phyloP scores from a whole-genome alignment of 2,797 vertebrate genomes.

The Pagetopsis macropterus region DNA sequence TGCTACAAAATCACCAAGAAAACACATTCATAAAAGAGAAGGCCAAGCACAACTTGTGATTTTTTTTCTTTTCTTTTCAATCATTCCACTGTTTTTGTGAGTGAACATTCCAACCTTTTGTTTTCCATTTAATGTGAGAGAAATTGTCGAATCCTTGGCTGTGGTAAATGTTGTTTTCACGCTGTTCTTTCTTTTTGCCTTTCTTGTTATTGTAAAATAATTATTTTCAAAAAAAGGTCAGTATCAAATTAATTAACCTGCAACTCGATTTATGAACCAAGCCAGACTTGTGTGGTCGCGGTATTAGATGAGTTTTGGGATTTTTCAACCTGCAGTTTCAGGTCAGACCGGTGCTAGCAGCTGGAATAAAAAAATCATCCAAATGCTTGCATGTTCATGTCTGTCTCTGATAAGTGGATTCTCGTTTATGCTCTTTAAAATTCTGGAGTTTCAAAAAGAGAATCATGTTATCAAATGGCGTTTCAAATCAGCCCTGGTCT shows the following conservation, averaged over 20 bases:
- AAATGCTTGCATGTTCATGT: slow-evolving; percentile 1
- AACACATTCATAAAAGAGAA: slow-evolving; percentile 48
- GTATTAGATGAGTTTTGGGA: slow-evolving; percentile 35
- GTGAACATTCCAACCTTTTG: slow-evolving; percentile 69
- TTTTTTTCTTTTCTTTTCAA: slow-evolving; percentile 32
- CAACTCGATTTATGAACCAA: slow-evolving; percentile 68
- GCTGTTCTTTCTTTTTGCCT: slow-evolving; percentile 72
- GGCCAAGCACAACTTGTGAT: slow-evolving; percentile 78
- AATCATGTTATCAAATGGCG: neutral
- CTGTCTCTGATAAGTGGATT: slow-evolving; percentile 14
- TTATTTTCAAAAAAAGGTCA: slow-evolving; percentile 56
- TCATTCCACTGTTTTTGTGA: slow-evolving; percentile 61
- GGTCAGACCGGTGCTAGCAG: slow-evolving; percentile 5
- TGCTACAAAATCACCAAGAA: slow-evolving; percentile 43
- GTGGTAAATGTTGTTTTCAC: slow-evolving; percentile 71
- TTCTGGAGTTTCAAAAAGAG: slow-evolving; percentile 19
- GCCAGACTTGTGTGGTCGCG: slow-evolving; percentile 24
- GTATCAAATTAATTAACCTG: slow-evolving; percentile 73
- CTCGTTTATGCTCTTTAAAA: neutral
- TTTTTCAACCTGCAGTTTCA: slow-evolving; percentile 26
- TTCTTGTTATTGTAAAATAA: slow-evolving; percentile 69
- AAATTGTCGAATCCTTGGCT: slow-evolving; percentile 48
- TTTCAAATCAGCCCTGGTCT: slow-evolving; percentile 3
- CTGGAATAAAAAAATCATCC: neutral
- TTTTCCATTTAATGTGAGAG: slow-evolving; percentile 64